phyloP scores from a whole-genome alignment of 2,888 invertebrate species.

The Gasteruption jaculator region DNA sequence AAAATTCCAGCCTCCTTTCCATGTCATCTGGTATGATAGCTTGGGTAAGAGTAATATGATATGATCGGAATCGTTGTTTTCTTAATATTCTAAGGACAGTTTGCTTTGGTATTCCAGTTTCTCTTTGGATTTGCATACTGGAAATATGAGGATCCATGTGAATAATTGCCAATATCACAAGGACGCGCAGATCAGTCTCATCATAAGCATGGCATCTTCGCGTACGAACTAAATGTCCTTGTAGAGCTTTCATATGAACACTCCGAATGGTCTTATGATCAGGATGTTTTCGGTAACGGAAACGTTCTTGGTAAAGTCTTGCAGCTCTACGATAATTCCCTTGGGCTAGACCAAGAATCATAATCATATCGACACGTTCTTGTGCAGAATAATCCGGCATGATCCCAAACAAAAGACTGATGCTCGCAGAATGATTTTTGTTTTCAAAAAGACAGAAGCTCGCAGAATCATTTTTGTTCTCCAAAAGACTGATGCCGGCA shows the following conservation, averaged over 20 bases:
- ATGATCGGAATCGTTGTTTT: conserved; percentile 7
- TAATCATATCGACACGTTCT: neutral
- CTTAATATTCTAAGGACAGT: conserved; percentile 2
- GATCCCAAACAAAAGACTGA: too few relatives aligned
- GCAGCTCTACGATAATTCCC: neutral
- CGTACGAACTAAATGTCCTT: neutral
- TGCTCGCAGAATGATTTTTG: too few relatives aligned
- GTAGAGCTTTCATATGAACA: neutral
- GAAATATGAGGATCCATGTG: neutral
- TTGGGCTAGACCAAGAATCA: neutral
- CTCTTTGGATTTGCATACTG: neutral
- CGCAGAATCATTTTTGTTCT: too few relatives aligned
- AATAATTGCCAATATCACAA: neutral
- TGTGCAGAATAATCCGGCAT: neutral
- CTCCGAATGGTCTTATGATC: neutral
- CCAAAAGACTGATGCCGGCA: too few relatives aligned
- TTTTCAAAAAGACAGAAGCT: too few relatives aligned
- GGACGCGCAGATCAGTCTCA: neutral
- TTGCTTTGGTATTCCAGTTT: neutral
- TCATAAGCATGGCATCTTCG: neutral
- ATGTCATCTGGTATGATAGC: conserved; percentile 7
- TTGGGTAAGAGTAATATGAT: conserved; percentile 14
- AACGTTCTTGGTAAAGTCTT: neutral
- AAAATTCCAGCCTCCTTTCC: conserved; percentile 11
- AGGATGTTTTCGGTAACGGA: neutral